These are phyloP conservation scores for Cryptotis parvus DNA, from an alignment of 2,113 vertebrate species.

Conservation along the genomic window DNA sequence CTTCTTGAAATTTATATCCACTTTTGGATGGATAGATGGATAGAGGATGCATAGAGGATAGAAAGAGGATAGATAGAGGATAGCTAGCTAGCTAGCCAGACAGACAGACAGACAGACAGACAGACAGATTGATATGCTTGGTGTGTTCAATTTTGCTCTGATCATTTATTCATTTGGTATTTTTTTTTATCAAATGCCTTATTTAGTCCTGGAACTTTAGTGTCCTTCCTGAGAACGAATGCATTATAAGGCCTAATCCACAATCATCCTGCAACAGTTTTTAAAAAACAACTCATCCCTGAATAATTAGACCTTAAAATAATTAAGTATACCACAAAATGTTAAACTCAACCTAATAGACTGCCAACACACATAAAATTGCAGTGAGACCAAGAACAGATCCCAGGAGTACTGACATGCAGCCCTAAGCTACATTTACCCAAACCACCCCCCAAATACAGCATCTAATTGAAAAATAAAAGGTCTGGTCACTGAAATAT, in stretches of 20 bases:
- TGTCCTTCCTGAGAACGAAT: background rate
- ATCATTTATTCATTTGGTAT: background rate
- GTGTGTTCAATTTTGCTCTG: background rate
- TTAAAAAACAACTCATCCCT: background rate
- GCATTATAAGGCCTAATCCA: background rate
- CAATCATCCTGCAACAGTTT: background rate
- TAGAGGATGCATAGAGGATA: too few relatives aligned
- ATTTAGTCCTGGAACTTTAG: background rate
- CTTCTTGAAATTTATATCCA: too few relatives aligned
- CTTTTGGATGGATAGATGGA: too few relatives aligned
- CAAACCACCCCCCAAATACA: background rate
- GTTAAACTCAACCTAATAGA: conserved; percentile 20
- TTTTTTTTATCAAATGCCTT: conserved; percentile 4
- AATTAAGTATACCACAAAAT: background rate
- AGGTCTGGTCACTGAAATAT: conserved; percentile 38
- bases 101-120: too few relatives aligned
- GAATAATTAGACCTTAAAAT: background rate
- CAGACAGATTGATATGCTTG: background rate
- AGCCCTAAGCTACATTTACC: conserved; percentile 14
- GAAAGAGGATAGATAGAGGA: too few relatives aligned
- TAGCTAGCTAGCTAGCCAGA: too few relatives aligned
- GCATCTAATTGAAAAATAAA: conserved; percentile 64
- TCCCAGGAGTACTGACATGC: background rate
- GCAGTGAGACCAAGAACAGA: conserved; percentile 5
- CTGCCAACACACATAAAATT: background rate